Evolutionary conservation across 2,113 vertebrate genomes (phyloP), one percentile per base, ranked within the genome.

Genomic region (Tiliqua scincoides): DNA sequence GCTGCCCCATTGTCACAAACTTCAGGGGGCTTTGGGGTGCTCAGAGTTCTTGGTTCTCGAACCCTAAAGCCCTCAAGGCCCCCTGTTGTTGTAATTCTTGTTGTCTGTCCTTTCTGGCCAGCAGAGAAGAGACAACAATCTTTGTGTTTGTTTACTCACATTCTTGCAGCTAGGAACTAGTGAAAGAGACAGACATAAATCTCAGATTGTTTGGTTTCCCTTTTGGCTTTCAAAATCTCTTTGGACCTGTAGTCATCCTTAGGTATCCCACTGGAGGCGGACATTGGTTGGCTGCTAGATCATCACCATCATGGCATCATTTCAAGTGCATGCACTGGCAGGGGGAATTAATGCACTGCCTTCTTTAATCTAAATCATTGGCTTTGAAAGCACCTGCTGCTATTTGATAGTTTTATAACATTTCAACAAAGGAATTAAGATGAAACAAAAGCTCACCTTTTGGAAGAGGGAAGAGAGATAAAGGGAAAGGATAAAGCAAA

Each of bases 371-470:
- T 18, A 79, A 79, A 37, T 54, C 70, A 27, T 76, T 61, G 43
- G 35, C 85, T 80, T 76, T 80, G 71, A 87, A 89, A n/a, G 3
- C 40, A 48, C 25, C 18, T 79, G 32, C 21, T 72, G 7, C 84
- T 83, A 23, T 90, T 82, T 90, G 79, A 83, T 75, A 84, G 85
- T 65, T 90, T 91, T 88, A 79, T 40, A 88, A 84, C 62, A 21
- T 27, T 89, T 14, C 52, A 80, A 75, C 73, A 89, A 93, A 89
- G 63, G 40, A 70, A 83, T 27, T 6, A 59, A 70, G 87, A 89
- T 65, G 79, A 91, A 90, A 88, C 48, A 87, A 68, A 88, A 89
- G 21, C 76, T 87, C 84, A 90, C 85, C 59, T 87, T 90, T 91
- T 87, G 71, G 90, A 30, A 57, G 75, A 86, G n/a, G 40, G 12